phyloP scores from a whole-genome alignment of 2,888 invertebrate species.

The Dynastes tityus region DNA sequence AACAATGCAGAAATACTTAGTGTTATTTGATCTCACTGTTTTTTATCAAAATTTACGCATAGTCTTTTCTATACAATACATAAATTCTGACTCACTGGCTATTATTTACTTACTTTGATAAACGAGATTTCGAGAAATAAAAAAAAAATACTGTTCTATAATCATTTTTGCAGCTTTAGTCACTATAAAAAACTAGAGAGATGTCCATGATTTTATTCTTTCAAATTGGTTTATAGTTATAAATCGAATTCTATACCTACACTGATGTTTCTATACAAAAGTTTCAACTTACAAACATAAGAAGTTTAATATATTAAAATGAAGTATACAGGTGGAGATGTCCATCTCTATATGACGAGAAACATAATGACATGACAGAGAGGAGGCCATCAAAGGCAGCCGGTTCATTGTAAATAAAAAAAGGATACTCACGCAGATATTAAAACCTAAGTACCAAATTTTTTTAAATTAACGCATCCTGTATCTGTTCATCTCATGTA shows the following conservation, averaged over 20 bases:
- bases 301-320: conserved; percentile 20
- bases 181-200: conserved; percentile 33
- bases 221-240: neutral
- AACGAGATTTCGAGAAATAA: conserved; percentile 14
- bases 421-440: conserved; percentile 37
- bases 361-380: conserved; percentile 27
- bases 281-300: conserved; percentile 29
- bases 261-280: conserved; percentile 29
- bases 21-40: conserved; percentile 14
- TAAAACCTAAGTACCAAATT: conserved; percentile 29
- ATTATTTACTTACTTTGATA: neutral
- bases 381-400: conserved; percentile 25
- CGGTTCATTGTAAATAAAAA: conserved; percentile 38
- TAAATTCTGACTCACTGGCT: conserved; percentile 5
- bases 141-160: conserved; percentile 33
- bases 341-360: conserved; percentile 18
- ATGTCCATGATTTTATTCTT: conserved; percentile 9
- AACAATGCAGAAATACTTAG: conserved; percentile 35
- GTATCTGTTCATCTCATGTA: conserved; percentile 89
- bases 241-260: conserved; percentile 15
- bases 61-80: conserved; percentile 15
- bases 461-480: conserved; percentile 83
- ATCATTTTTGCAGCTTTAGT: neutral
- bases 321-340: conserved; percentile 10
- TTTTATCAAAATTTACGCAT: conserved; percentile 15